Conservation (phyloP, 2,888 invertebrate species). For the Pollenia labialis region DNA sequence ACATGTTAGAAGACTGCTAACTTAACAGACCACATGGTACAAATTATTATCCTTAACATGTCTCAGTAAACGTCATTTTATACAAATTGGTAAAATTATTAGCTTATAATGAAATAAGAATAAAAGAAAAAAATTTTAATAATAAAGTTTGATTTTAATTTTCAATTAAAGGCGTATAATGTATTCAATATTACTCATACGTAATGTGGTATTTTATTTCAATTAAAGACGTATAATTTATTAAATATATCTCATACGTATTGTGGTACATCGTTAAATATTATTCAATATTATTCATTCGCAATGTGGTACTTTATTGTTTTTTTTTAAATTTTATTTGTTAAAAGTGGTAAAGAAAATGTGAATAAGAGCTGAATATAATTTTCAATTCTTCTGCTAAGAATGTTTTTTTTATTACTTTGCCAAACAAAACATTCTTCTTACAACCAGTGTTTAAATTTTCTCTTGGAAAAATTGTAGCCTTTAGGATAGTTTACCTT, state of each 20-base stretch:
- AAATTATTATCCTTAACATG: background rate
- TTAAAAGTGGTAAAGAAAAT: too few relatives aligned
- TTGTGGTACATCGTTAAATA: too few relatives aligned
- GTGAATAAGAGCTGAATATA: too few relatives aligned
- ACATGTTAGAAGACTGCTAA: background rate
- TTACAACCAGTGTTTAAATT: background rate
- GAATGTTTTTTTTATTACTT: too few relatives aligned
- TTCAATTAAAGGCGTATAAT: background rate
- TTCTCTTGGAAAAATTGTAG: background rate
- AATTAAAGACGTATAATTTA: background rate
- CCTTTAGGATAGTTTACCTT: background rate
- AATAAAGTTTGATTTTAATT: background rate
- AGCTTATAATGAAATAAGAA: background rate
- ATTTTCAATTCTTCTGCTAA: too few relatives aligned
- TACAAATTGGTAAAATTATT: background rate
- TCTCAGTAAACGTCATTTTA: background rate
- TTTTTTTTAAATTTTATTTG: too few relatives aligned
- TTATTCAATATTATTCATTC: too few relatives aligned
- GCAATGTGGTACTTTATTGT: too few relatives aligned
- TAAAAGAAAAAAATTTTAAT: background rate
- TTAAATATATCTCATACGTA: conserved; percentile 5
- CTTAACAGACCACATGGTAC: too few relatives aligned
- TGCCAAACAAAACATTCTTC: background rate
- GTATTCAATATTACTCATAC: conserved; percentile 30
- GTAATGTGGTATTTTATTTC: background rate